Conservation (phyloP, 1,140 invertebrate species). For the Magallana angulata region DNA sequence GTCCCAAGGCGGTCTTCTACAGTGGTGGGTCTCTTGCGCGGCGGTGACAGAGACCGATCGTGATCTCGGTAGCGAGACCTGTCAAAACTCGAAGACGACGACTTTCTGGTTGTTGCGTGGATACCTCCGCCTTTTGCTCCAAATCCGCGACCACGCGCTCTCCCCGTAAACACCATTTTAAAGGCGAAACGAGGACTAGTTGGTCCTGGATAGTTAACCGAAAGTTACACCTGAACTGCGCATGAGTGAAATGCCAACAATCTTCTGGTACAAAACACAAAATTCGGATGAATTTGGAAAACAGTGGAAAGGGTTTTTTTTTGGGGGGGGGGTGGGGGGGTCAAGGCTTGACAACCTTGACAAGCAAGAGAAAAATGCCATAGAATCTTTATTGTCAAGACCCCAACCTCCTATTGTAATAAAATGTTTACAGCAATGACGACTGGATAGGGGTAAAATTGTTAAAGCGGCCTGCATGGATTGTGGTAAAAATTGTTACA, state of each 20-base stretch:
- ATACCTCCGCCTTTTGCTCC: conserved; percentile 38
- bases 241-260: not conserved
- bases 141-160: conserved; percentile 50
- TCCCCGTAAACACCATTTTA: conserved; percentile 62
- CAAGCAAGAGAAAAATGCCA: too few species aligned
- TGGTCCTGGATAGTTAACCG: not conserved
- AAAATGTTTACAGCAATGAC: too few species aligned
- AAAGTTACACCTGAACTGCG: conserved; percentile 31
- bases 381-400: too few species aligned
- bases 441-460: too few species aligned
- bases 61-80: conserved; percentile 31
- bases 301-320: too few species aligned
- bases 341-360: too few species aligned
- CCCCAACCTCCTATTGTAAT: too few species aligned
- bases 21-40: conserved; percentile 32
- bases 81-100: conserved; percentile 41
- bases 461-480: too few species aligned
- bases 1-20: conserved; percentile 43
- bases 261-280: not conserved
- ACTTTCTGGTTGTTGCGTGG: conserved; percentile 41
- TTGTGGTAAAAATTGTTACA: too few species aligned
- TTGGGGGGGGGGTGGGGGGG: too few species aligned
- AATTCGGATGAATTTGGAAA: conserved; percentile 4
- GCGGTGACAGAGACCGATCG: conserved; percentile 48
- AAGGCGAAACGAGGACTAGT: not conserved